These are phyloP conservation scores for Cosmia pyralina DNA, from an alignment of 2,888 invertebrate species.

Conservation along the genomic window DNA sequence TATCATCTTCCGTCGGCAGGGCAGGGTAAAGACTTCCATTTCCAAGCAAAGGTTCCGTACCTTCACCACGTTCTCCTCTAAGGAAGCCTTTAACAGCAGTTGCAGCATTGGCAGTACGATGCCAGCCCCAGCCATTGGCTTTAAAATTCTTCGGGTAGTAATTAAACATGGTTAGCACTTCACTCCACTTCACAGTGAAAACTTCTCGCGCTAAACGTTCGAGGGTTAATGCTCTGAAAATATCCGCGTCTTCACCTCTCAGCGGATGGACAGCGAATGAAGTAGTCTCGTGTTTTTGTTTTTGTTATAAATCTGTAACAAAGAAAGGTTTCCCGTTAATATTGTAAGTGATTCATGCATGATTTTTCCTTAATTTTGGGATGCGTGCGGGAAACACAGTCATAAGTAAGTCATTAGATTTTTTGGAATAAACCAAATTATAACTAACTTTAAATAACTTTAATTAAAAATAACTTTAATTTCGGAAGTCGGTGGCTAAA, in stretches of 20 bases:
- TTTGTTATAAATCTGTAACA: slow-evolving; percentile 65
- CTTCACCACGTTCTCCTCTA: slow-evolving; percentile 80
- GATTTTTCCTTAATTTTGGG: slow-evolving; percentile 7
- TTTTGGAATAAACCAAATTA: background rate
- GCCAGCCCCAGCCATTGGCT: slow-evolving; percentile 88
- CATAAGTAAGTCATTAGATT: background rate
- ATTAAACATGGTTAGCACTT: slow-evolving; percentile 66
- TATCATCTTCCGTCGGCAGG: slow-evolving; percentile 82
- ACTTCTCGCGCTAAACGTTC: slow-evolving; percentile 34
- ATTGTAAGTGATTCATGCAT: slow-evolving; percentile 23
- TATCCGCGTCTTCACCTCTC: slow-evolving; percentile 64
- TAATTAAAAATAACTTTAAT: too few relatives aligned
- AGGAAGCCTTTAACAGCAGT: slow-evolving; percentile 83
- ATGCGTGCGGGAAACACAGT: background rate
- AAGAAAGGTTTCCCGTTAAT: slow-evolving; percentile 56
- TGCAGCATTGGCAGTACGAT: slow-evolving; percentile 77
- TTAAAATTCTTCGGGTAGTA: slow-evolving; percentile 87
- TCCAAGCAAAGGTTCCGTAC: slow-evolving; percentile 76
- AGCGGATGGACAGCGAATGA: slow-evolving; percentile 63
- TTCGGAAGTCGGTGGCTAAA: too few relatives aligned
- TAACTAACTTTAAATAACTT: too few relatives aligned
- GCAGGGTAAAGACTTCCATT: slow-evolving; percentile 82
- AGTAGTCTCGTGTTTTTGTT: slow-evolving; percentile 41
- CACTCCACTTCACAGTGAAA: slow-evolving; percentile 39
- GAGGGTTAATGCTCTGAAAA: slow-evolving; percentile 51